These are phyloP conservation scores for Nymphalis io DNA, from an alignment of 1,140 invertebrate species.

Conservation along the genomic window DNA sequence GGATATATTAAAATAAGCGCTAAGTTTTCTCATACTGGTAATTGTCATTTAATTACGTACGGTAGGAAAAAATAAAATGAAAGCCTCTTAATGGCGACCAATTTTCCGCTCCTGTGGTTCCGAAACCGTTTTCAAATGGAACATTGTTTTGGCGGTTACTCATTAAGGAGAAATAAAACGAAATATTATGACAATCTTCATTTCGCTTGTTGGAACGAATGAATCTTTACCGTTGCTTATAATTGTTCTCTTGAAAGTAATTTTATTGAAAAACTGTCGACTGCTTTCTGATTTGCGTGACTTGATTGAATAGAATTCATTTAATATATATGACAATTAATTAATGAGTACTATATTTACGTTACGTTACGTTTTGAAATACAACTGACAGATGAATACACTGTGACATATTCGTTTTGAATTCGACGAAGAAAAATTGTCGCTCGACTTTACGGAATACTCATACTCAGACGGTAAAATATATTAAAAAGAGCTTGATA, in stretches of 20 bases:
- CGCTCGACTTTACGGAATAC: too few relatives aligned
- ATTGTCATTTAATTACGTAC: constrained; percentile 74
- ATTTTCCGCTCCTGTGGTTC: constrained; percentile 64
- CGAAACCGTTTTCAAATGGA: constrained; percentile 52
- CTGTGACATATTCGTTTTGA: too few relatives aligned
- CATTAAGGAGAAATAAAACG: constrained; percentile 42
- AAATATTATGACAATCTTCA: constrained; percentile 27
- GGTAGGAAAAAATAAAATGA: constrained; percentile 55
- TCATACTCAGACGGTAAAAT: too few relatives aligned
- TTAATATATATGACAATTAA: too few relatives aligned
- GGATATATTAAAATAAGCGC: constrained; percentile 8
- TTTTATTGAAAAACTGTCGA: neutral
- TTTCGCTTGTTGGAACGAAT: constrained; percentile 6
- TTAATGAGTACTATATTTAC: too few relatives aligned
- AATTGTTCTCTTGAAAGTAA: neutral
- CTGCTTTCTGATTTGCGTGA: neutral
- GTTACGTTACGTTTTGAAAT: too few relatives aligned
- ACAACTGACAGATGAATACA: too few relatives aligned
- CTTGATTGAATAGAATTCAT: too few relatives aligned
- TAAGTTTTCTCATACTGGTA: constrained; percentile 53
- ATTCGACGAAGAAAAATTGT: too few relatives aligned
- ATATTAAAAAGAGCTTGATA: too few relatives aligned
- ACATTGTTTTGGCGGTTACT: constrained; percentile 59
- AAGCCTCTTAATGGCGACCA: constrained; percentile 67
- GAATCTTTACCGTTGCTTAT: neutral